Base-by-base conservation (phyloP, 2,113 vertebrate genomes). In the Rhinopomastus cyanomelas region DNA sequence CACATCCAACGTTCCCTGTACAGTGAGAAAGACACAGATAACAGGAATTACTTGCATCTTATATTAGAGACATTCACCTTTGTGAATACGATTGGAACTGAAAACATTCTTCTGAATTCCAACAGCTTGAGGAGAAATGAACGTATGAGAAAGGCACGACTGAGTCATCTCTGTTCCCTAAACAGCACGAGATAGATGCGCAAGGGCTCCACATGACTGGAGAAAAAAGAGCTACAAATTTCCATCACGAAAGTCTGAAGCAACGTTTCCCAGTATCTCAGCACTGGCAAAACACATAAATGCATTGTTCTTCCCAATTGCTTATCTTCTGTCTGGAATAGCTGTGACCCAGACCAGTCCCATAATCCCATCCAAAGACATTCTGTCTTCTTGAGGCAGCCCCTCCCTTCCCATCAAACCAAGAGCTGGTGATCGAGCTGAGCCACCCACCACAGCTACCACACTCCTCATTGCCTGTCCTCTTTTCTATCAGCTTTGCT, bases 1-100 rank as follows among this genome's bases (percentile, higher is more conserved):
- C 78, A 99, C 98, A 68, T 99, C 98, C 84, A 99, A 96, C 26
- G 98, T 99, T 83, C 98, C 98, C 98, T 99, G 85, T 16, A 79
- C 8, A 55, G 65, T 36, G 56, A 94, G 81, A 88, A 51, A 93
- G 60, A 94, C 25, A 94, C 6, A 90, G 37, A 55, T 57, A 87
- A 81, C 30, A 87, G 60, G 32, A 84, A 78, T 39, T 34, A 20
- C 25, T 46, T 51, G 11, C 51, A 78, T 39, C 76, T 80, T 60
- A 80, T 52, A 64, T 69, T 53, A 85, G 42, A 82, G 27, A 67
- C 46, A 10, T 62, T 76, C 34, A 92, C 23, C 20, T 87, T 80
- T 5, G 1, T 42, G 25, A 87, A 55, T 0, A 49, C 42, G 7
- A 60, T 2, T 74, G 44, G 36, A 87, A 86, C n/a, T 60, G n/a